Evolutionary conservation across 1,140 invertebrate species (phyloP).

Genomic region (Drosophila nikananu): DNA sequence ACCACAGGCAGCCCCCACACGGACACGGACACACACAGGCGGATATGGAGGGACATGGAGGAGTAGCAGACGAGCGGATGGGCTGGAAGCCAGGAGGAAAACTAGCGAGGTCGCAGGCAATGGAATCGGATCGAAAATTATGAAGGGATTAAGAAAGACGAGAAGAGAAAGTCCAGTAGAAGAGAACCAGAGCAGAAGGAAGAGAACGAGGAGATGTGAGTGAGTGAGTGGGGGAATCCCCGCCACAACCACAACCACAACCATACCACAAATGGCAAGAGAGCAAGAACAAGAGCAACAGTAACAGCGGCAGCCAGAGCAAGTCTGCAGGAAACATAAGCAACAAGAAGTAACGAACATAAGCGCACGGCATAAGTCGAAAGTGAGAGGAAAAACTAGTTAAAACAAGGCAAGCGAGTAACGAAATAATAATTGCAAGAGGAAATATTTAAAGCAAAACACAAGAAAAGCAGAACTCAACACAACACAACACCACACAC

Average conservation of each 20-base stretch:
- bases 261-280: slow-evolving; percentile 3
- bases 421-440: slow-evolving; percentile 39
- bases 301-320: neutral
- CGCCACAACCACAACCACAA: slow-evolving; percentile 6
- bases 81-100: no score
- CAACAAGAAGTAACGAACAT: slow-evolving; percentile 18
- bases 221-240: slow-evolving; percentile 8
- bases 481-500: slow-evolving; percentile 37
- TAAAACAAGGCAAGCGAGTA: slow-evolving; percentile 38
- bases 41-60: slow-evolving; percentile 19
- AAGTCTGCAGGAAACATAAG: slow-evolving; percentile 4
- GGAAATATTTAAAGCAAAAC: slow-evolving; percentile 41
- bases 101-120: slow-evolving; percentile 16
- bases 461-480: slow-evolving; percentile 13
- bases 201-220: slow-evolving; percentile 1
- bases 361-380: slow-evolving; percentile 13
- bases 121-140: neutral
- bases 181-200: neutral
- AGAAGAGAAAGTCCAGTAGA: neutral
- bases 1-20: neutral
- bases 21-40: slow-evolving; percentile 28
- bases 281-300: slow-evolving; percentile 15
- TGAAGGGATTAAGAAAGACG: neutral
- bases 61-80: slow-evolving; percentile 4
- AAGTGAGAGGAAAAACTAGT: slow-evolving; percentile 14